Conservation (phyloP, 1,140 invertebrate genomes). For the Drosophila miranda region DNA sequence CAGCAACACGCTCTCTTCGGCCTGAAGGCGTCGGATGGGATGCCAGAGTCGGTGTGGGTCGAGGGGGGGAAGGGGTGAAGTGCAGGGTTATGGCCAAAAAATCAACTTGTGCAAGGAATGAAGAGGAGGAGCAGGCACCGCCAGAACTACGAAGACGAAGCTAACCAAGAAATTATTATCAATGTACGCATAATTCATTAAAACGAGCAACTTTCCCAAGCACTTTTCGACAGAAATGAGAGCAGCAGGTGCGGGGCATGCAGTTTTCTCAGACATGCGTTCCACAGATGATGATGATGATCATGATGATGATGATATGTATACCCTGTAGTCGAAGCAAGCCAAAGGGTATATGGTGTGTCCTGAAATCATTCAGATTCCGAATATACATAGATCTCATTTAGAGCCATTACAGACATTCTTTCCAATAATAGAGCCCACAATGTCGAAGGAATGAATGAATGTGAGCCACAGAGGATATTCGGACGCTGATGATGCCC, state of each 20-base stretch:
- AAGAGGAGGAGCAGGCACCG: background rate
- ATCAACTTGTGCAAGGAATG: constrained; percentile 15
- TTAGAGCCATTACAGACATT: too few species aligned
- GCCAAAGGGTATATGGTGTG: too few species aligned
- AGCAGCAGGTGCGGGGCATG: background rate
- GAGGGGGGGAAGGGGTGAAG: background rate
- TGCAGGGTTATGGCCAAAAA: constrained; percentile 20
- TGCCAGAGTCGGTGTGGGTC: background rate
- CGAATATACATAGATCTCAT: too few species aligned
- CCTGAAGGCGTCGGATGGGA: constrained; percentile 12
- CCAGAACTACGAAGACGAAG: constrained; percentile 23
- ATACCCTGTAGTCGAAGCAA: too few species aligned
- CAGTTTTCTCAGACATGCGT: constrained; percentile 36
- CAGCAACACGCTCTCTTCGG: constrained; percentile 41
- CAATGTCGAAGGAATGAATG: too few species aligned
- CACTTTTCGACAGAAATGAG: background rate
- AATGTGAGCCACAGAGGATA: too few species aligned
- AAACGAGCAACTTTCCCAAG: constrained; percentile 67
- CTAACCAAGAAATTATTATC: constrained; percentile 78
- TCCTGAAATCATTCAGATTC: too few species aligned
- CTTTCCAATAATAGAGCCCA: too few species aligned
- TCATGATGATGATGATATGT: too few species aligned
- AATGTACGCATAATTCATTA: constrained; percentile 80
- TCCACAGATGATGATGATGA: constrained; percentile 48
- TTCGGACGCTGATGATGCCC: constrained; percentile 31